Conservation (phyloP, 2,888 invertebrate genomes). For the Neoascia interrupta region DNA sequence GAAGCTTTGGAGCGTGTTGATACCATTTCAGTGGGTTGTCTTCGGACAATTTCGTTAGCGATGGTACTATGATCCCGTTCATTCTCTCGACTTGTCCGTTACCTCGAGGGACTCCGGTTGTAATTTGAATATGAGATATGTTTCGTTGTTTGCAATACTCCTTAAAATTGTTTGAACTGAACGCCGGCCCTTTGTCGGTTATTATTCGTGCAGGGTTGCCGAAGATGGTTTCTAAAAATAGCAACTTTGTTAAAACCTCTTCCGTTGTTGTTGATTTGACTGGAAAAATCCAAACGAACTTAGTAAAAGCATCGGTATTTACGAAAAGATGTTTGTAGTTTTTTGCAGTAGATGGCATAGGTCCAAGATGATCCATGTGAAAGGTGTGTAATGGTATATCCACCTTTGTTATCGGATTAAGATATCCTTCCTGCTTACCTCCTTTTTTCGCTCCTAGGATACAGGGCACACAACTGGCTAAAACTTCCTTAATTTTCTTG, state of each 20-base stretch:
- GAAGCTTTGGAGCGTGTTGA: neutral
- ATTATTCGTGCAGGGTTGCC: conserved; percentile 75
- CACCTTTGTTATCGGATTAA: too few species aligned
- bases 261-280: conserved; percentile 70
- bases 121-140: conserved; percentile 72
- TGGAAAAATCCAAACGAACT: conserved; percentile 73
- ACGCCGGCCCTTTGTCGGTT: conserved; percentile 74
- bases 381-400: conserved; percentile 72
- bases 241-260: conserved; percentile 73
- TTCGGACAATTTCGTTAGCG: conserved; percentile 2
- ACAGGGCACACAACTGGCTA: conserved; percentile 29
- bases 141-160: conserved; percentile 72
- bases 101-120: conserved; percentile 73
- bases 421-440: conserved; percentile 74
- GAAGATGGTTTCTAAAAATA: conserved; percentile 72
- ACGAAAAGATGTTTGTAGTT: neutral
- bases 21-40: conserved; percentile 12
- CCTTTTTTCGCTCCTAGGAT: conserved; percentile 24
- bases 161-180: conserved; percentile 74
- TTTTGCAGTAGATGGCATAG: conserved; percentile 71
- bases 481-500: neutral
- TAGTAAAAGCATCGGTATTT: too few species aligned
- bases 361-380: conserved; percentile 75
- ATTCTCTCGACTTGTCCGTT: conserved; percentile 76
- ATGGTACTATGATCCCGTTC: conserved; percentile 69